A percentile compares a stretch with the other conserved stretches of the same genome.
Conservation (phyloP, 2,888 invertebrate genomes). For the Andrena haemorrhoa region DNA sequence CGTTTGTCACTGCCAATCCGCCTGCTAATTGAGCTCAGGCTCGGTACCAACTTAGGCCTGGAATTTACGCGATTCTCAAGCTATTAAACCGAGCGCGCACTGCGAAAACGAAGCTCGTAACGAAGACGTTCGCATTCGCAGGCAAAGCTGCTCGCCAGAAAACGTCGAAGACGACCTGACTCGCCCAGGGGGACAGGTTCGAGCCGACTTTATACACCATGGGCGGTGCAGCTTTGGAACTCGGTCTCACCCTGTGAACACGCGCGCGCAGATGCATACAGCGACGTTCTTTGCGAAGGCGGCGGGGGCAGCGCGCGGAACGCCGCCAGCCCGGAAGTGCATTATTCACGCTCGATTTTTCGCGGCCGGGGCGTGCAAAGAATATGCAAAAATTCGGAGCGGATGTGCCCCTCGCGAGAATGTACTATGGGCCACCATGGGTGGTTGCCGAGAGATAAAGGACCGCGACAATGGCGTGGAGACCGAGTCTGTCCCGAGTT, state of each 20-base stretch:
- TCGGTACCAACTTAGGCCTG: too few species aligned
- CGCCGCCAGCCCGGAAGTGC: slow-evolving; percentile 52
- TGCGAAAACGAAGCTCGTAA: slow-evolving; percentile 8
- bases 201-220: slow-evolving; percentile 50
- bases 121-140: not conserved
- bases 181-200: slow-evolving; percentile 57
- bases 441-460: slow-evolving; percentile 19
- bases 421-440: slow-evolving; percentile 22
- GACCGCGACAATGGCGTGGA: slow-evolving; percentile 39
- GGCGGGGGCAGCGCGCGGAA: not conserved
- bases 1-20: not conserved
- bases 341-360: slow-evolving; percentile 54
- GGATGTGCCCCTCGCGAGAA: slow-evolving; percentile 18
- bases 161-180: slow-evolving; percentile 32
- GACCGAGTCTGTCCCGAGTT: not conserved
- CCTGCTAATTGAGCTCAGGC: not conserved
- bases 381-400: slow-evolving; percentile 36
- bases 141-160: slow-evolving; percentile 23
- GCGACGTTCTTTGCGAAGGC: slow-evolving; percentile 26
- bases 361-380: slow-evolving; percentile 25
- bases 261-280: not conserved
- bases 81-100: too few species aligned
- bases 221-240: slow-evolving; percentile 35
- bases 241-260: slow-evolving; percentile 28
- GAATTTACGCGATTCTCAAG: too few species aligned